Percentiles rank a stretch among this genome's conserved stretches.
Evolutionary conservation across 2,113 vertebrate species (phyloP).

Genomic region (Triplophysa dalaica): DNA sequence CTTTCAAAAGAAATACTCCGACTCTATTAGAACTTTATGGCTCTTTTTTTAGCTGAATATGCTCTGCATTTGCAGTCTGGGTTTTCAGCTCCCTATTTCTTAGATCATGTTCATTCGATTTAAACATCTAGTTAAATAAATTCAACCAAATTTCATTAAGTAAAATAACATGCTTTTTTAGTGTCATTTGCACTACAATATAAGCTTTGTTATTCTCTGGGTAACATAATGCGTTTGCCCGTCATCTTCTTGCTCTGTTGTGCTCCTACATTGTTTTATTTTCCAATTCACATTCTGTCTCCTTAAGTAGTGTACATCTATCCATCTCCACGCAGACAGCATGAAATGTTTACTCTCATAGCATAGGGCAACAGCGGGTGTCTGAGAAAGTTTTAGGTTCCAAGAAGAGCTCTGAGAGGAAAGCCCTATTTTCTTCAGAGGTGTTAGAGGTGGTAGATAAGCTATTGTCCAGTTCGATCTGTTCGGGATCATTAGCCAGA

Average conservation of each 20-base stretch:
- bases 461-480: constrained; percentile 34
- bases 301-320: constrained; percentile 43
- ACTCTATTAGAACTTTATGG: not conserved
- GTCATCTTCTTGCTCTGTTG: constrained; percentile 26
- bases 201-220: constrained; percentile 21
- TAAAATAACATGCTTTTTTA: constrained; percentile 26
- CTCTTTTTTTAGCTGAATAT: too few relatives aligned
- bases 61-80: too few relatives aligned
- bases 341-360: constrained; percentile 54
- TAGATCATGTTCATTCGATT: not conserved
- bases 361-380: constrained; percentile 51
- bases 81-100: not conserved
- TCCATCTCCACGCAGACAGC: constrained; percentile 43
- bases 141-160: not conserved
- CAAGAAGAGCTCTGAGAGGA: constrained; percentile 42
- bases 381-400: constrained; percentile 55
- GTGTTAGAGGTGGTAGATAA: constrained; percentile 30
- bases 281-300: constrained; percentile 41
- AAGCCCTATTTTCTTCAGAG: constrained; percentile 28
- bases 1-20: not conserved
- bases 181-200: constrained; percentile 25
- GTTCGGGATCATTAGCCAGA: constrained; percentile 35
- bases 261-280: constrained; percentile 22
- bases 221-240: constrained; percentile 3
- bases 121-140: not conserved